Evolutionary conservation across 2,113 vertebrate species (phyloP), one percentile per base, ranked within the genome.

Genomic region (Amia ocellicauda): DNA sequence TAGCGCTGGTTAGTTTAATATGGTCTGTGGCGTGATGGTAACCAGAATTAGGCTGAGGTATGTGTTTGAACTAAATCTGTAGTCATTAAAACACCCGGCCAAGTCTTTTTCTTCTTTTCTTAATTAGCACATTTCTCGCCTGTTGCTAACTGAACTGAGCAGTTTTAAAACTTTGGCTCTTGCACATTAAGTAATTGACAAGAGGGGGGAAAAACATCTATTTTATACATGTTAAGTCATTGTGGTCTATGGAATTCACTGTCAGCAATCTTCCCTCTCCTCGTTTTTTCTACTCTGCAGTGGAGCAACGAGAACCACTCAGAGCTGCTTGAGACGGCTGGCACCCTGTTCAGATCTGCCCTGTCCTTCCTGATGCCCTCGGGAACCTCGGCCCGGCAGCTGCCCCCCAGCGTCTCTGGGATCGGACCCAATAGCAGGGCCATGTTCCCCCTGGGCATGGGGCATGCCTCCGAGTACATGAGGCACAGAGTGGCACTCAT

Each of bases 291-390:
- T 27, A 67, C 49, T 50, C 70, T 59, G 64, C 80, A 99, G 97
- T 99, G 97, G 97, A 98, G 90, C 77, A 95, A 95, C n/a, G 77
- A 87, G 49, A 89, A 94, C 83, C 95, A 98, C 79, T 93, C 93
- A 0, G 95, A 99, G 64, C 83, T 98, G 72, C 80, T 95, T 1
- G 88, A 94, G 69, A 83, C 90, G 0, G 94, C 93, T 0, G 89
- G 92, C 23, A 86, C 93, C 54, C 4, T 94, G 66, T 86, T 98
- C 69, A 90, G 89, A 3, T 80, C 85, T 1, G 86, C 86, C 7
- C 54, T 97, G 59, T 88, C 89, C 0, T 56, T 91, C 65, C 83
- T 99, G 78, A 90, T 87, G 80, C 93, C 96, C 2, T 89, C 90
- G 0, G 91, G 90, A 22, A 83, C 88, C 54, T 92, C 90, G 1